These are phyloP conservation scores for Nomada flava DNA, from an alignment of 2,888 invertebrate genomes.

Conservation along the genomic window DNA sequence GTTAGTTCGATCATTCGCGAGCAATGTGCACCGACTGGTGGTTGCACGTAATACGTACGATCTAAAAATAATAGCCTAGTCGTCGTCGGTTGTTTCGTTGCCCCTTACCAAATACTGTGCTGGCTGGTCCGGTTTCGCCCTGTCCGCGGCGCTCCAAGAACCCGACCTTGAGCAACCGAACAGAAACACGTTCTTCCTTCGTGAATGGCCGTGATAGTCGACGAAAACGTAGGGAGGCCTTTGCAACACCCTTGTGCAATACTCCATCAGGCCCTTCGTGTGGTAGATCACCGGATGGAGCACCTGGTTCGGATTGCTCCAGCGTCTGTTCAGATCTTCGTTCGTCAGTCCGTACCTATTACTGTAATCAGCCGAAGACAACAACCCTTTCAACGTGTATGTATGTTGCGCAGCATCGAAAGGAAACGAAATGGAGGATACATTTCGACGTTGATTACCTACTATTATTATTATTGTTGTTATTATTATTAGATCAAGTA, in stretches of 20 bases:
- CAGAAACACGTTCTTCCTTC: conserved; percentile 93
- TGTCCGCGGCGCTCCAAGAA: conserved; percentile 89
- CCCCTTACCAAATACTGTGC: conserved; percentile 87
- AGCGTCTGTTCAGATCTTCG: conserved; percentile 94
- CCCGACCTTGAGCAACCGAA: conserved; percentile 91
- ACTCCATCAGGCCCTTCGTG: conserved; percentile 90
- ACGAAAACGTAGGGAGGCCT: conserved; percentile 88
- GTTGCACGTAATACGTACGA: conserved; percentile 21
- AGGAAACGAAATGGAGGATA: not conserved
- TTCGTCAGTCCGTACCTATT: conserved; percentile 93
- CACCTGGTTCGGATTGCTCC: conserved; percentile 91
- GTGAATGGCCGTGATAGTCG: conserved; percentile 93
- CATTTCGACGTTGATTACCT: not conserved
- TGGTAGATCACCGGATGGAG: conserved; percentile 94
- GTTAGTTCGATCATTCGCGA: conserved; percentile 40
- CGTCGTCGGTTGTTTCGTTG: conserved; percentile 50
- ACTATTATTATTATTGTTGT: too few species aligned
- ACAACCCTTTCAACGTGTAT: not conserved
- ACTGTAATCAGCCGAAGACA: conserved; percentile 83
- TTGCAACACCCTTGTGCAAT: conserved; percentile 86
- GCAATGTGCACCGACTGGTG: conserved; percentile 9
- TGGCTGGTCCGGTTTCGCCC: conserved; percentile 86
- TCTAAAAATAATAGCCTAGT: conserved; percentile 58
- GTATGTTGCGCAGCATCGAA: not conserved
- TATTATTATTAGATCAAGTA: too few species aligned